Conservation (phyloP, 2,797 vertebrate species). For the Uromys caudimaculatus region DNA sequence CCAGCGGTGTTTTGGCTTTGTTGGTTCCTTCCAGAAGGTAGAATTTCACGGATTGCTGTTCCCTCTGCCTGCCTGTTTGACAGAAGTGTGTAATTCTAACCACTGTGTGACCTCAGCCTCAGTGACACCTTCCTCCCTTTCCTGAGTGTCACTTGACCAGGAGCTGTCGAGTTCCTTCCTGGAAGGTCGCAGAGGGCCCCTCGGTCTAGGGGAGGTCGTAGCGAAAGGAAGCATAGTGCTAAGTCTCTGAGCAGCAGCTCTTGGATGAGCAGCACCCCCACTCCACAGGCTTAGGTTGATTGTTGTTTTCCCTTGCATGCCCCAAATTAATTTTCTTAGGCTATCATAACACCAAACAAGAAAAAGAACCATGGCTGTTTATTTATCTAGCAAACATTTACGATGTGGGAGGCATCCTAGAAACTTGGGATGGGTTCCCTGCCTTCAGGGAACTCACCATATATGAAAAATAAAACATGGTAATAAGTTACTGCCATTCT, state of each 20-base stretch:
- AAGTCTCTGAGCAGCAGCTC: neutral
- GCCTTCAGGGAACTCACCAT: neutral
- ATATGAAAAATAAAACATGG: conserved; percentile 50
- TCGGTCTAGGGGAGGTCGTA: conserved; percentile 37
- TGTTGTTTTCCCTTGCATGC: neutral
- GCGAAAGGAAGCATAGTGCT: neutral
- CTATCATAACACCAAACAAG: conserved; percentile 1
- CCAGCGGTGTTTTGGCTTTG: neutral
- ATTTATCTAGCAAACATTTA: conserved; percentile 63
- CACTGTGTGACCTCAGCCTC: conserved; percentile 71
- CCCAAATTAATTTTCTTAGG: neutral
- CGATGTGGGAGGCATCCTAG: conserved; percentile 54
- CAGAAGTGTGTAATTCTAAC: conserved; percentile 78
- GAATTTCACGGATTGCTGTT: conserved; percentile 70
- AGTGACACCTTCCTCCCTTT: conserved; percentile 58
- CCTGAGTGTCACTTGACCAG: conserved; percentile 35
- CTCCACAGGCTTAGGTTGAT: neutral
- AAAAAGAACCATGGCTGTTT: conserved; percentile 1
- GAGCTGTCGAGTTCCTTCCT: neutral
- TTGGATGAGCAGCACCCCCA: neutral
- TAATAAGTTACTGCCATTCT: neutral
- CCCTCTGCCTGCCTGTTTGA: conserved; percentile 53
- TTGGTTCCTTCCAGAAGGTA: conserved; percentile 54
- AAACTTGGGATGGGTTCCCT: neutral
- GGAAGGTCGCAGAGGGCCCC: conserved; percentile 12